Conservation (phyloP, 2,888 invertebrate species). For the Eudemis profundana region DNA sequence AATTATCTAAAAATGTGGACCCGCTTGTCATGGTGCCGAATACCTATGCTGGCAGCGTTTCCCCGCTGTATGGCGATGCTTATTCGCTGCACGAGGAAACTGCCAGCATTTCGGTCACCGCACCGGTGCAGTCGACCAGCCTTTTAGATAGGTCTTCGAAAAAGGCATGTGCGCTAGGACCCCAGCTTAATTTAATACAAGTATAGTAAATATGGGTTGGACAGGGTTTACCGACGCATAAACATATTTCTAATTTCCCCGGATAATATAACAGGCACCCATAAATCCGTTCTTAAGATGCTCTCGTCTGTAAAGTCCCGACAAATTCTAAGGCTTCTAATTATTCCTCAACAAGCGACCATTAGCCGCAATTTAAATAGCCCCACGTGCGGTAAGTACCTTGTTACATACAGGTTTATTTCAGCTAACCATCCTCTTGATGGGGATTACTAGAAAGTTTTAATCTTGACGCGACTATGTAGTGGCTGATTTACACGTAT, state of each 20-base stretch:
- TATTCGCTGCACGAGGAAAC: too few relatives aligned
- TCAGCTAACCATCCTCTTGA: slow-evolving; percentile 1
- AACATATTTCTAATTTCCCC: neutral
- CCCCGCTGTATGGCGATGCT: too few relatives aligned
- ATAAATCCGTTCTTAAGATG: neutral
- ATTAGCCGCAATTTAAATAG: slow-evolving; percentile 5
- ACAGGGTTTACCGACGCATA: neutral
- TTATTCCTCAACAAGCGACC: neutral
- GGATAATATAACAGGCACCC: neutral
- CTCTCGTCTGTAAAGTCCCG: neutral
- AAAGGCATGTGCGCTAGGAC: too few relatives aligned
- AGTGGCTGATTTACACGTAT: too few relatives aligned
- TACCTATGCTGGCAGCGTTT: too few relatives aligned
- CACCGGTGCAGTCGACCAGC: too few relatives aligned
- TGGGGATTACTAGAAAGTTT: neutral
- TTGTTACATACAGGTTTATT: slow-evolving; percentile 12
- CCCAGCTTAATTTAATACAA: too few relatives aligned
- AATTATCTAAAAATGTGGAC: too few relatives aligned
- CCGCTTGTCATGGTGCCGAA: too few relatives aligned
- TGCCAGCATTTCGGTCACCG: too few relatives aligned
- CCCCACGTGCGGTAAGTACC: neutral
- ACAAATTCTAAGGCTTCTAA: slow-evolving; percentile 7
- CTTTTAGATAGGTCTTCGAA: too few relatives aligned
- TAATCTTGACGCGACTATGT: neutral
- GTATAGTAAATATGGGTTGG: neutral